phyloP scores from a whole-genome alignment of 2,888 invertebrate species.

The Ditula angustiorana region DNA sequence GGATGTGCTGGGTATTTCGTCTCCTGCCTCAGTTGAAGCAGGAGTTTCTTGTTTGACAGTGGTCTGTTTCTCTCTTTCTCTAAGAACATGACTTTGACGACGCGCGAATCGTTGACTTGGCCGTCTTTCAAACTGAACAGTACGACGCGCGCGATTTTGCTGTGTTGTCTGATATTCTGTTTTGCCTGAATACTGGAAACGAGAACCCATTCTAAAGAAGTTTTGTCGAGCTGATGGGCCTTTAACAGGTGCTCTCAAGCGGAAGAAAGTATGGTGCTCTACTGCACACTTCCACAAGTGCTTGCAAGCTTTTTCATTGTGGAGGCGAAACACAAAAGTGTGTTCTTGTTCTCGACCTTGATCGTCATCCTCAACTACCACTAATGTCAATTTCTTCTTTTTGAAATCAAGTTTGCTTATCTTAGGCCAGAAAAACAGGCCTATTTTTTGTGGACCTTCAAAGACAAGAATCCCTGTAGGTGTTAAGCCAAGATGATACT shows the following conservation, averaged over 20 bases:
- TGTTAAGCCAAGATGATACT: slow-evolving; percentile 98
- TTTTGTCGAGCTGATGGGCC: slow-evolving; percentile 96
- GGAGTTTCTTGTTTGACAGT: slow-evolving; percentile 64
- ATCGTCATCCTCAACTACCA: slow-evolving; percentile 99
- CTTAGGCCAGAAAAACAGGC: slow-evolving; percentile 99
- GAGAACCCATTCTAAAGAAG: slow-evolving; percentile 99
- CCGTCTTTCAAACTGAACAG: slow-evolving; percentile 97
- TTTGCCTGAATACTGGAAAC: slow-evolving; percentile 97
- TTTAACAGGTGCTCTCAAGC: slow-evolving; percentile 95
- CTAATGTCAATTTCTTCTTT: slow-evolving; percentile 97
- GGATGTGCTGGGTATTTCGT: slow-evolving; percentile 67
- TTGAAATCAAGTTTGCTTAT: slow-evolving; percentile 99
- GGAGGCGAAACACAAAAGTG: slow-evolving; percentile 98
- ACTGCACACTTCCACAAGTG: slow-evolving; percentile 99
- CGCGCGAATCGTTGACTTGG: slow-evolving; percentile 98
- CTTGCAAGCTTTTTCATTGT: slow-evolving; percentile 99
- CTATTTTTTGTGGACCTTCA: slow-evolving; percentile 98
- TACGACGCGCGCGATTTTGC: slow-evolving; percentile 94
- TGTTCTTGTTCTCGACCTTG: slow-evolving; percentile 98
- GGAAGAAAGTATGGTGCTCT: slow-evolving; percentile 99
- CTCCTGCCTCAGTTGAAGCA: slow-evolving; percentile 58
- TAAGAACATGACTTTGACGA: slow-evolving; percentile 94
- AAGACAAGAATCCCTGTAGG: slow-evolving; percentile 99
- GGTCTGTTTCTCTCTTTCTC: slow-evolving; percentile 90
- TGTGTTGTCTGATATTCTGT: slow-evolving; percentile 99